Evolutionary conservation across 2,113 vertebrate species (phyloP), one percentile per base, ranked within the genome.

Genomic region (Sialia sialis): DNA sequence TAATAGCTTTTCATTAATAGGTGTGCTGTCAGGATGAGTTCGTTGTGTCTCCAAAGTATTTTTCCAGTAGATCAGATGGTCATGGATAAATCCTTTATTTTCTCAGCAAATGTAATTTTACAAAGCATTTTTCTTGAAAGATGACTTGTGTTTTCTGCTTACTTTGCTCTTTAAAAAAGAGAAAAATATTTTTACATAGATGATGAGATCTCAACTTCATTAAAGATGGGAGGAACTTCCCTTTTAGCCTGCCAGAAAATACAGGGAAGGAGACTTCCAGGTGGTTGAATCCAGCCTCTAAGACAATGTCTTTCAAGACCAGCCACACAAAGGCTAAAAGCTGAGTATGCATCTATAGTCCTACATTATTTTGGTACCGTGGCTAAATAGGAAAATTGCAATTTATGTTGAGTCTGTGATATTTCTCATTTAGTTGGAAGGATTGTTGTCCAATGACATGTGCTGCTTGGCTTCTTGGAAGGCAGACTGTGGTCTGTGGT

Each of bases 401-500:
- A 60, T 23, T 72, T 56, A 5, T 0, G 1, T 27, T 30, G 54
- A 13, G 25, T 56, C 43, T 70, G 48, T 22, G 60, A 55, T 78
- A 19, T 2, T 74, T 23, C 27, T 91, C 1, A 1, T 70, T 72
- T n/a, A 39, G 18, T 16, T 72, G 70, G 56, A 84, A 78, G 64
- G 81, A 30, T 39, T 77, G 69, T 16, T 84, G n/a, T 49, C 3
- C 13, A 38, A 7, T 48, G 70, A 16, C 36, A 15, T 7, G 48
- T 60, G n/a, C 55, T 84, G 3, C 78, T 80, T 2, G 1, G 51
- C 51, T 87, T 74, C 68, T 46, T 66, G 63, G 44, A 73, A 73
- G 82, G 10, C 49, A 70, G 82, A 14, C 46, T 77, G 58, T 79
- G 78, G 49, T 73, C 68, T 94, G 83, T 66, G 94, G 89, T 62